Conservation (phyloP, 2,113 vertebrate species). For the Dasyurus viverrinus region DNA sequence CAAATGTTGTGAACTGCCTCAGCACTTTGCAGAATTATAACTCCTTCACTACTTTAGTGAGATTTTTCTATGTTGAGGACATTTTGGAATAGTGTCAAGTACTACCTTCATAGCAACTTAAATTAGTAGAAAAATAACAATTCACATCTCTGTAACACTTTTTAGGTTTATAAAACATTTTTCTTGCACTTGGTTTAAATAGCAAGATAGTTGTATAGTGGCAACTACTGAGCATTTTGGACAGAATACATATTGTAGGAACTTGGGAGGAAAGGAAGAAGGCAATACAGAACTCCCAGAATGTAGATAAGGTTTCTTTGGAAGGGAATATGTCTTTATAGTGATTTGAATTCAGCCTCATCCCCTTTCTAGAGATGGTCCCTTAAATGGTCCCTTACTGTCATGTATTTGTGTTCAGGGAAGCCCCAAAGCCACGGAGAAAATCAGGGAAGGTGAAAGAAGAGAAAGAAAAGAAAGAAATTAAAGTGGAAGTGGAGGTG, state of each 20-base stretch:
- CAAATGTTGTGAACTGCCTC: background rate
- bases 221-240: background rate
- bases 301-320: background rate
- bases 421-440: conserved; percentile 90
- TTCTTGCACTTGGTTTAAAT: background rate
- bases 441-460: conserved; percentile 90
- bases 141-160: background rate
- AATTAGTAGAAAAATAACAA: background rate
- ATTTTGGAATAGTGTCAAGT: background rate
- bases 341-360: background rate
- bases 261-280: background rate
- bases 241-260: background rate
- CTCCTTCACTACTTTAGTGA: conserved; percentile 14
- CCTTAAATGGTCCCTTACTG: conserved; percentile 20
- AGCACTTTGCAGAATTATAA: background rate
- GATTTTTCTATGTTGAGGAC: background rate
- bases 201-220: background rate
- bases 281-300: background rate
- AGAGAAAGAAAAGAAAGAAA: conserved; percentile 88
- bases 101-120: background rate
- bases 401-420: conserved; percentile 82
- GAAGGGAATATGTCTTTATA: background rate
- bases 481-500: conserved; percentile 90
- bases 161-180: background rate
- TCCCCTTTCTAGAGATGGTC: background rate